These are phyloP conservation scores for Rhysida immarginata DNA, from an alignment of 1,140 invertebrate species.

Conservation along the genomic window DNA sequence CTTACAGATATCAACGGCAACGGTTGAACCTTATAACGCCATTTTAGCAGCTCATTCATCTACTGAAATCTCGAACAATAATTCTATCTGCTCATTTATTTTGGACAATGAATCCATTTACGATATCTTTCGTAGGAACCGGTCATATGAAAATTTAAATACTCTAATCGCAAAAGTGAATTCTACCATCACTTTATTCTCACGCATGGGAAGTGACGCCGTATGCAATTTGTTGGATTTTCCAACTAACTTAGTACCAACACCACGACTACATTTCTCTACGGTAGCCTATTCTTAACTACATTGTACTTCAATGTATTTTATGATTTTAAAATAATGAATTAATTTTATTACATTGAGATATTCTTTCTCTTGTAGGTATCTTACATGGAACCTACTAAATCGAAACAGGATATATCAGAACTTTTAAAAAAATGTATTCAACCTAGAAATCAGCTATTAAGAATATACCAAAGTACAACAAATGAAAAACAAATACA, in stretches of 20 bases:
- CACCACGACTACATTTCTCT: too few relatives aligned
- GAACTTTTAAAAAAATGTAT: too few relatives aligned
- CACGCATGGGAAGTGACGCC: conserved; percentile 37
- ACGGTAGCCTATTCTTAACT: too few relatives aligned
- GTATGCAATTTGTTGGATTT: conserved; percentile 40
- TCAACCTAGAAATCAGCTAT: too few relatives aligned
- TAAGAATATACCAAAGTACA: too few relatives aligned
- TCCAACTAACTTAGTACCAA: conserved; percentile 35
- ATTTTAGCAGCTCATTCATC: conserved; percentile 32
- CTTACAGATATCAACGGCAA: conserved; percentile 38
- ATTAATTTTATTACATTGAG: too few relatives aligned
- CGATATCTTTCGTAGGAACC: conserved; percentile 36
- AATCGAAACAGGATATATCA: too few relatives aligned
- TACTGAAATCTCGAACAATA: conserved; percentile 31
- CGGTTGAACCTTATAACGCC: conserved; percentile 32
- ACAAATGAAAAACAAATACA: too few relatives aligned
- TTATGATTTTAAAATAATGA: too few relatives aligned
- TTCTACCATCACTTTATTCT: conserved; percentile 33
- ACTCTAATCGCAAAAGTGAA: conserved; percentile 32
- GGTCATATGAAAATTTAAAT: conserved; percentile 28
- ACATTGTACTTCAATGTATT: too few relatives aligned
- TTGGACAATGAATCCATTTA: conserved; percentile 38
- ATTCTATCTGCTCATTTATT: conserved; percentile 33
- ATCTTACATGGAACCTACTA: too few relatives aligned
- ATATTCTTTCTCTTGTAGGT: too few relatives aligned